Conservation (phyloP, 2,797 vertebrate genomes). For the Ibycter americanus region DNA sequence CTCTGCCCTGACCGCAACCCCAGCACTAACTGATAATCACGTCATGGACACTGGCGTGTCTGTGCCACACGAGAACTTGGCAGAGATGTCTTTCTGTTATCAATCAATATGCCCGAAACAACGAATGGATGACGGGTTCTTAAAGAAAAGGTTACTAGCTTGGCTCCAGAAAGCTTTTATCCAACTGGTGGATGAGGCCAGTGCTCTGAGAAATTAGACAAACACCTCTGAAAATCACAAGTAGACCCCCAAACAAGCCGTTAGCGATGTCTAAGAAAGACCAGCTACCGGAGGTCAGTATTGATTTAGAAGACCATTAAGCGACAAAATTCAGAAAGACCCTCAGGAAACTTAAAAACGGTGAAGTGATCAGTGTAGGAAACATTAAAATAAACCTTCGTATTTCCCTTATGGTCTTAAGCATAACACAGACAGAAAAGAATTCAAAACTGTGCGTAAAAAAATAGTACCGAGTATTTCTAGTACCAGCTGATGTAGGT, state of each 20-base stretch:
- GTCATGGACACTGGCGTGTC: rapidly evolving
- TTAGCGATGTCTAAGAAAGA: not conserved
- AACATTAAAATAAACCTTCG: not conserved
- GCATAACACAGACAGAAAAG: not conserved
- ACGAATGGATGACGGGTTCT: not conserved
- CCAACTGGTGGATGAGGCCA: not conserved
- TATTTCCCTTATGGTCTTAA: not conserved
- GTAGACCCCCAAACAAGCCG: not conserved
- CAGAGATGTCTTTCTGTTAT: not conserved
- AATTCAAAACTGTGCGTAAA: not conserved
- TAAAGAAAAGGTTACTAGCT: not conserved
- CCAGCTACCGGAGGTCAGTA: not conserved
- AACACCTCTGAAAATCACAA: not conserved
- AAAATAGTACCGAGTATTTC: not conserved
- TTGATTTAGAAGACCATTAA: not conserved
- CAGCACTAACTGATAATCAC: not conserved
- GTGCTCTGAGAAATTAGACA: not conserved
- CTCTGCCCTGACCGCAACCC: not conserved
- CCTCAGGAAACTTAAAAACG: not conserved
- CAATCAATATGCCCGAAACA: not conserved
- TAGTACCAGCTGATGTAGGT: not conserved
- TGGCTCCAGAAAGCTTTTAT: not conserved
- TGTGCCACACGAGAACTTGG: not conserved
- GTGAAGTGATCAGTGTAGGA: not conserved
- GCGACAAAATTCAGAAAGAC: not conserved